phyloP scores from a whole-genome alignment of 2,888 invertebrate species.

The Lutraria lutraria region DNA sequence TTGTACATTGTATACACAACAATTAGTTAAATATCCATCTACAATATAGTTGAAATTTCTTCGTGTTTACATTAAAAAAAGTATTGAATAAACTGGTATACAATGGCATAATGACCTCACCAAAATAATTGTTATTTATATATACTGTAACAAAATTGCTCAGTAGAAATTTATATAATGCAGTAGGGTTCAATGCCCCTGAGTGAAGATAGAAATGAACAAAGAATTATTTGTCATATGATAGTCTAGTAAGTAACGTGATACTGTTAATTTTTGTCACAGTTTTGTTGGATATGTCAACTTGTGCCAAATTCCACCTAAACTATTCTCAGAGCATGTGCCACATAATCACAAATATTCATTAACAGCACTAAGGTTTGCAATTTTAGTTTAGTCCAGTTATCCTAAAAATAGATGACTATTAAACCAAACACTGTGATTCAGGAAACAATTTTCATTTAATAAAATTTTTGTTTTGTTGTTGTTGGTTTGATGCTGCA shows the following conservation, averaged over 20 bases:
- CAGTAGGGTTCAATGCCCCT: not conserved
- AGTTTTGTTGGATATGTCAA: not conserved
- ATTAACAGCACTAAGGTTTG: no score
- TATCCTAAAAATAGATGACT: no score
- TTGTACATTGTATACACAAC: not conserved
- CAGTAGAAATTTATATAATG: slow-evolving; percentile 17
- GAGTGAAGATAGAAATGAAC: not conserved
- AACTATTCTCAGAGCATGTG: not conserved
- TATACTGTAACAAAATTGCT: slow-evolving; percentile 18
- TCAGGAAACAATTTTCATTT: no score
- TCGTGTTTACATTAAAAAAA: not conserved
- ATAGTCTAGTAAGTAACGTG: slow-evolving; percentile 5
- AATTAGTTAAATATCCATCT: not conserved
- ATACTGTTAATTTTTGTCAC: slow-evolving; percentile 4
- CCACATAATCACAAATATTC: not conserved
- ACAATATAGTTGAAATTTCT: slow-evolving; percentile 1
- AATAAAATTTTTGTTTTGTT: no score
- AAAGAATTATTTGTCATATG: not conserved
- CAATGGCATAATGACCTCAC: not conserved
- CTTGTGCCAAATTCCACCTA: not conserved
- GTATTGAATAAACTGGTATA: not conserved
- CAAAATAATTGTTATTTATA: slow-evolving; percentile 8
- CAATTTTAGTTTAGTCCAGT: no score
- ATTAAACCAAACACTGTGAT: no score
- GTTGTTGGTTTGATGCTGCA: no score